Evolutionary conservation across 2,797 vertebrate genomes (phyloP).

Genomic region (Sardinella longiceps): DNA sequence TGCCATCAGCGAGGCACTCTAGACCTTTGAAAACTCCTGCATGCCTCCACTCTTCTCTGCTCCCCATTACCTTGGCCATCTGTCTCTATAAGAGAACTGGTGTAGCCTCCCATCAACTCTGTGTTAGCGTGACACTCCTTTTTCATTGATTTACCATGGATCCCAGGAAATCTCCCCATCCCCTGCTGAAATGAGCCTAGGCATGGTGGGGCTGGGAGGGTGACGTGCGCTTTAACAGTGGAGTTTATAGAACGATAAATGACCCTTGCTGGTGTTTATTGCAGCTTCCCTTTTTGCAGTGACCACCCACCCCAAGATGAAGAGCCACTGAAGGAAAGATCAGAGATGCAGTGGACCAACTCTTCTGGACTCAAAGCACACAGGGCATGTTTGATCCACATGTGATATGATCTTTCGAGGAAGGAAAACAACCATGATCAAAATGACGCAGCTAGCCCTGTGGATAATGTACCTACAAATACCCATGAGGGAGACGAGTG

Average conservation of each 20-base stretch:
- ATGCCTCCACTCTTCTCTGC: background rate
- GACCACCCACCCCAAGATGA: background rate
- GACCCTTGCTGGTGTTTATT: background rate
- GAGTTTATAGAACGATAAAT: background rate
- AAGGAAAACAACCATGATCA: background rate
- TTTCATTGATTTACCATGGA: background rate
- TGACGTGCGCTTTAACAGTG: background rate
- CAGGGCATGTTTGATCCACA: background rate
- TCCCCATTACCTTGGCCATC: background rate
- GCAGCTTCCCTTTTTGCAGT: background rate
- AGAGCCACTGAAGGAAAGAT: background rate
- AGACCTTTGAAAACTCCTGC: background rate
- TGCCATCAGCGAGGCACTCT: conserved; percentile 36
- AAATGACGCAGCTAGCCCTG: background rate
- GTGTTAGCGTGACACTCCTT: background rate
- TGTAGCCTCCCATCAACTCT: background rate
- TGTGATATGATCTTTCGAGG: background rate
- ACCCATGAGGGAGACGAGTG: background rate
- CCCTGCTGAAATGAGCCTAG: background rate
- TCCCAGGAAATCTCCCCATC: background rate
- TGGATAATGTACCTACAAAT: background rate
- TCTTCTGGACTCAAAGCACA: background rate
- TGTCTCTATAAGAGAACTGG: background rate
- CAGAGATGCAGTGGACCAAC: background rate
- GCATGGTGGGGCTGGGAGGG: background rate